Conservation (phyloP, 2,113 vertebrate genomes). For the Numida meleagris region DNA sequence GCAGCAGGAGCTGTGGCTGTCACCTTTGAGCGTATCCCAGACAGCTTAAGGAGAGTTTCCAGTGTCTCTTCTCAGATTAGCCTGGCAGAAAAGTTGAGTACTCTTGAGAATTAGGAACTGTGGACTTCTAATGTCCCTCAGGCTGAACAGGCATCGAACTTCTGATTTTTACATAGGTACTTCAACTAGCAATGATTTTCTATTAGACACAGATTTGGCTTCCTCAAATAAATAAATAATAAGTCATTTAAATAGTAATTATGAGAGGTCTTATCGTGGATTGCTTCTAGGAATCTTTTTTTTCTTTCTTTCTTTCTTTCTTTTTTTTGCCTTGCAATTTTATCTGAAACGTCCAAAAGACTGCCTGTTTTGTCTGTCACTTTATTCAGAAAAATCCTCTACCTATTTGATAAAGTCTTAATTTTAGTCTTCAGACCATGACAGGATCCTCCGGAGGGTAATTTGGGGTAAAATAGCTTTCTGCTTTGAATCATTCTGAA, state of each 20-base stretch:
- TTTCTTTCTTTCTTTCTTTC: not conserved
- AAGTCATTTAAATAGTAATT: not conserved
- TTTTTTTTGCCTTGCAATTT: not conserved
- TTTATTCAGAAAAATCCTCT: not conserved
- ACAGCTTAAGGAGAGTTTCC: not conserved
- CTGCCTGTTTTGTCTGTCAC: not conserved
- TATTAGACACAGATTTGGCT: not conserved
- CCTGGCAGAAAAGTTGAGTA: not conserved
- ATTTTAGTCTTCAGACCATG: not conserved
- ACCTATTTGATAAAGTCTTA: not conserved
- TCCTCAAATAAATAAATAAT: not conserved
- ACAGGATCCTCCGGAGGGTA: not conserved
- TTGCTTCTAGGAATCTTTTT: not conserved
- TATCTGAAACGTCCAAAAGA: not conserved
- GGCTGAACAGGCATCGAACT: not conserved
- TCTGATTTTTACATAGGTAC: not conserved
- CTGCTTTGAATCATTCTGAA: not conserved
- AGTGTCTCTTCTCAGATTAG: not conserved
- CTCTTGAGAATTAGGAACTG: not conserved
- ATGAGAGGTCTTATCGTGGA: not conserved
- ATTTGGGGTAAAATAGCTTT: not conserved
- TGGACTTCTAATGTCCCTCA: not conserved
- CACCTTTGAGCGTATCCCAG: not conserved
- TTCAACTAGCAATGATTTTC: not conserved
- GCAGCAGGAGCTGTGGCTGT: not conserved